Base-by-base conservation (phyloP, 1,140 invertebrate species). In the Aphis craccivora region DNA sequence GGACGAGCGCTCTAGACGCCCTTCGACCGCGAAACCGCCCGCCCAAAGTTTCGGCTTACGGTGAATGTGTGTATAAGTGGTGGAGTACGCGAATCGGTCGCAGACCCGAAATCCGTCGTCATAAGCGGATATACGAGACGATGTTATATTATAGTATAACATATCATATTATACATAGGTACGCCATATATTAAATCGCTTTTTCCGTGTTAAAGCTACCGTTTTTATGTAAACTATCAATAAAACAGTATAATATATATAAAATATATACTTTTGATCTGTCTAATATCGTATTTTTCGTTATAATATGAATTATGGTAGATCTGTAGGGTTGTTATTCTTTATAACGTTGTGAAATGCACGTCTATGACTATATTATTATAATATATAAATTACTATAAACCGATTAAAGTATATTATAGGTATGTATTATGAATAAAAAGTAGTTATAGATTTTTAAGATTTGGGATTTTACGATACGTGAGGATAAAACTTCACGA, bases 21-120 rank as follows among this genome's bases (percentile, higher is more conserved):
- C 91, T 84, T 35, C 91, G 48, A 53, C 81, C 67, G 91, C 67
- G 91, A n/a, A 6, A 93, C 81, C 45, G 91, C 45, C 90, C 90
- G 90, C 45, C 48, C 48, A 37, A 43, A 43, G 55, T 90, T 60
- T 60, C 35, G 48, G 11, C 35, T 48, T 90, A 55, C 86, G 30
- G 84, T 35, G n/a, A 8, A 25, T 30, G 81, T 2, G 48, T 48
- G 48, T 48, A 48, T 51, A 51, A 51, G 45, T 48, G 48, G 35
- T 8, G 43, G 40, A 45, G 2, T 40, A 18, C 86, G 30, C 86
- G 25, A 2, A 60, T n/a, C 84, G 84, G 43, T n/a, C 6, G 48
- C 84, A 8, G 43, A 6, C 30, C 18, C 30, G 30, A 18, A n/a
- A 18, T 60, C 55, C 25, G 55, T 30, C 55, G 23, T 25, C 55